Percentiles rank a stretch among this genome's conserved stretches.
Conservation (phyloP, 2,888 invertebrate genomes). For the Kuschelorhynchus macadamiae region DNA sequence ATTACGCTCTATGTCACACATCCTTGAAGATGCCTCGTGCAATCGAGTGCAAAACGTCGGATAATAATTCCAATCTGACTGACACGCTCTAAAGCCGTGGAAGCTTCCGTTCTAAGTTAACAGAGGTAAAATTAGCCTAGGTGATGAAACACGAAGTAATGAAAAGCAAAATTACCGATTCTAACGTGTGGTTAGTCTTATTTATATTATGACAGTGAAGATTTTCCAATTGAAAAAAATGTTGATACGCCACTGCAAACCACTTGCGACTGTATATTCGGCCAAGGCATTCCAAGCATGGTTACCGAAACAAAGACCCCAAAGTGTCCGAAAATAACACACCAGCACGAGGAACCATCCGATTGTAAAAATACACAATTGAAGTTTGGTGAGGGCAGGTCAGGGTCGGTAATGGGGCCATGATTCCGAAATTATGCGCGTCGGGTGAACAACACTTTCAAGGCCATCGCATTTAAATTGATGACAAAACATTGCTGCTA, state of each 20-base stretch:
- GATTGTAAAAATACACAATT: constrained; percentile 44
- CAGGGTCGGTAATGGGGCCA: constrained; percentile 49
- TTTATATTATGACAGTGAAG: too few relatives aligned
- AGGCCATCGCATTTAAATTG: constrained; percentile 22
- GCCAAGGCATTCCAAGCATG: constrained; percentile 27
- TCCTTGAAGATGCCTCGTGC: too few relatives aligned
- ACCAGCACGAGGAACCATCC: constrained; percentile 34
- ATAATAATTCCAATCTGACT: too few relatives aligned
- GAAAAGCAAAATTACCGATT: too few relatives aligned
- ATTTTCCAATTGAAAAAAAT: too few relatives aligned
- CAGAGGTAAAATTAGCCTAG: too few relatives aligned
- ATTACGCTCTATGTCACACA: too few relatives aligned
- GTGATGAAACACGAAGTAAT: too few relatives aligned
- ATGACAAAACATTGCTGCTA: constrained; percentile 1
- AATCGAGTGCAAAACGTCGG: too few relatives aligned
- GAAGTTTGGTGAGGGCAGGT: constrained; percentile 46
- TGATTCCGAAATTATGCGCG: constrained; percentile 41
- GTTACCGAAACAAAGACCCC: constrained; percentile 38
- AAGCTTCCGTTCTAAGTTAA: too few relatives aligned
- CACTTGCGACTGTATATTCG: constrained; percentile 4
- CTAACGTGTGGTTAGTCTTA: too few relatives aligned
- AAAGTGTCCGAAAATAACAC: constrained; percentile 30
- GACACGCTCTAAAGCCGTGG: too few relatives aligned
- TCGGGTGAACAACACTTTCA: constrained; percentile 39
- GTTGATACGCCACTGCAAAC: constrained; percentile 18